Base-by-base conservation (phyloP, 2,797 vertebrate genomes). In the Anableps anableps region DNA sequence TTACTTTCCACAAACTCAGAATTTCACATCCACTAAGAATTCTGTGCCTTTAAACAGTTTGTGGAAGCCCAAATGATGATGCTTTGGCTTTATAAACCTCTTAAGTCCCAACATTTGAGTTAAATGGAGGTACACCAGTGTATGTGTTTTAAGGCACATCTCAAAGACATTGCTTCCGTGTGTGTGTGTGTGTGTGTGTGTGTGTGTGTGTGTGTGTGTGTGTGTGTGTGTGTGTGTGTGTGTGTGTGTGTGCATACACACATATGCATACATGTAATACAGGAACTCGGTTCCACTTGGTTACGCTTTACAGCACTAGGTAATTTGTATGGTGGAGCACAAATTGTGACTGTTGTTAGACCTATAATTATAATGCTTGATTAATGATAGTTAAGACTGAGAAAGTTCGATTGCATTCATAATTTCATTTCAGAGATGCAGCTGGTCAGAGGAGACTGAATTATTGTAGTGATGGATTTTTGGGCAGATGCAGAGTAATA, bases 391-490 rank as follows among this genome's bases (percentile, higher is more conserved):
- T 47, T 77, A 26, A 38, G 78, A 48, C 60, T 31, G 36, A 71
- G n/a, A 79, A 60, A 74, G 43, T 70, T 34, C 51, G 51, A 72
- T 77, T 55, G 10, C 26, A 45, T 72, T 58, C 31, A 62, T 43
- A 14, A 64, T 80, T 79, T 82, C 66, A 79, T 70, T 82, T 76
- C 7, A 60, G 45, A 74, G 60, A 82, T 74, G 80, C 43, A 53
- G 70, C 10, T 76, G 41, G 68, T 70, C 62, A 74, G 58, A 74
- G 82, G 29, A 31, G 17, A 70, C 16, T 43, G 10, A 66, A 68
- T 64, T 64, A 31, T 21, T 29, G 31, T 6, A 3, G 9, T 72
- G 72, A 81, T 68, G 74, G 76, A 74, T 76, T 76, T 66, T 58
- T 50, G 58, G 74, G 68, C 48, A 77, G 50, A 70, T 70, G 36